Base-by-base conservation (phyloP, 2,888 invertebrate species). In the Drosophila paranaensis region DNA sequence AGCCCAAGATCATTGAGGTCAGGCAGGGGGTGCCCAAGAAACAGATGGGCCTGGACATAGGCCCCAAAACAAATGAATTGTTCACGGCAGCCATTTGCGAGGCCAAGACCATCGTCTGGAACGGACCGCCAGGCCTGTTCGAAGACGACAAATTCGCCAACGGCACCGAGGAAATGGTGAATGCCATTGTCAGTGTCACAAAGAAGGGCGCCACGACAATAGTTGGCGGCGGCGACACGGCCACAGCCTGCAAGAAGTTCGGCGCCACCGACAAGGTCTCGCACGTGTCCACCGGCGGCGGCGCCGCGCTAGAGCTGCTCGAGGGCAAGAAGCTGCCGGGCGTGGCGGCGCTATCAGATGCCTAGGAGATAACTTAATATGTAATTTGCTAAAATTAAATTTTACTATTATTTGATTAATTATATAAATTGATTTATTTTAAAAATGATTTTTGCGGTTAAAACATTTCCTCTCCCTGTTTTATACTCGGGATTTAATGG, bases 61-160 rank as follows among this genome's bases (percentile, higher is more conserved):
- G 99, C 46, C 97, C 97, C 30, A 96, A 97, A 91, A 95, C 97
- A 0, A 94, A 95, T 67, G 95, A 95, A 84, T 89, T 95, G 0
- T 99, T 99, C 82, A 94, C 94, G 8, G 96, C 95, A 37, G 97
- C 97, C 6, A 96, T 99, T 78, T 94, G 95, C 0, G 94, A 96
- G 71, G 97, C 99, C 20, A 99, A 98, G 93, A 97, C 98, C 3
- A 98, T 99, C 90, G 98, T 99, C 2, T 99, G 99, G 99, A 99
- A 99, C 93, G 99, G 99, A 96, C 99, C 99, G 0, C 97, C 97
- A 43, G 99, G 99, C 58, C 98, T 99, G 8, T 99, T 99, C 92
- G 99, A 99, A 93, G 98, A 97, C 90, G 96, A 96, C 27, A 97
- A 97, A 91, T 99, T 99, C 92, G 95, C 96, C 2, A 95, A 95